Evolutionary conservation across 2,113 vertebrate species (phyloP).

Genomic region (Pteropus alecto): DNA sequence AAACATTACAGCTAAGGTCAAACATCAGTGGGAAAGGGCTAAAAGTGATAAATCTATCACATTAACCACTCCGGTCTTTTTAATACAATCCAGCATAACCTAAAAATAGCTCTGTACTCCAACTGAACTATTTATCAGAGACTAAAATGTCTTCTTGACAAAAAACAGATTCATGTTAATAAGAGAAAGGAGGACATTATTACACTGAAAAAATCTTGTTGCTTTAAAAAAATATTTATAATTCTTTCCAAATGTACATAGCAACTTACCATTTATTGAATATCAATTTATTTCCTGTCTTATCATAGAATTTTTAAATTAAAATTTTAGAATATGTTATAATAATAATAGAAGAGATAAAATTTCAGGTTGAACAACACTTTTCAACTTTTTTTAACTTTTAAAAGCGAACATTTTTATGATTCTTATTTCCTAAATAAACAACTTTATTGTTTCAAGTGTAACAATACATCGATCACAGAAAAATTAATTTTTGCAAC

Average conservation of each 20-base stretch:
- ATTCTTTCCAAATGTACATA: constrained; percentile 72
- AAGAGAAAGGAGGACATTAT: constrained; percentile 85
- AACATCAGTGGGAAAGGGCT: constrained; percentile 81
- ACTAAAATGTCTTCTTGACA: constrained; percentile 89
- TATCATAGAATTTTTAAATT: constrained; percentile 7
- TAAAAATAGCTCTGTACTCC: constrained; percentile 83
- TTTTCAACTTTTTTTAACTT: constrained; percentile 31
- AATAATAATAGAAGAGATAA: not conserved
- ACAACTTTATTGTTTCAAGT: constrained; percentile 60
- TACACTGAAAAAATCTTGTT: constrained; percentile 86
- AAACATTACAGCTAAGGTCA: constrained; percentile 82
- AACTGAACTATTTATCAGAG: constrained; percentile 85
- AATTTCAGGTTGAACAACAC: constrained; percentile 39
- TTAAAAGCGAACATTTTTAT: constrained; percentile 56
- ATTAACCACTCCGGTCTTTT: constrained; percentile 85
- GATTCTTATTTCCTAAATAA: constrained; percentile 56
- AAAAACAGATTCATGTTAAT: constrained; percentile 91
- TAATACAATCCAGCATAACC: constrained; percentile 87
- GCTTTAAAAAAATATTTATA: constrained; percentile 80
- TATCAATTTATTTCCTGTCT: not conserved
- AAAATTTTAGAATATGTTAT: constrained; percentile 10
- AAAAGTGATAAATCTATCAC: constrained; percentile 85
- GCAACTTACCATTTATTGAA: constrained; percentile 43
- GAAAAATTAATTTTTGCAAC: constrained; percentile 65
- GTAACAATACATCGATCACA: constrained; percentile 52